phyloP scores from a whole-genome alignment of 2,888 invertebrate species.

The Cataglyphis livida region DNA sequence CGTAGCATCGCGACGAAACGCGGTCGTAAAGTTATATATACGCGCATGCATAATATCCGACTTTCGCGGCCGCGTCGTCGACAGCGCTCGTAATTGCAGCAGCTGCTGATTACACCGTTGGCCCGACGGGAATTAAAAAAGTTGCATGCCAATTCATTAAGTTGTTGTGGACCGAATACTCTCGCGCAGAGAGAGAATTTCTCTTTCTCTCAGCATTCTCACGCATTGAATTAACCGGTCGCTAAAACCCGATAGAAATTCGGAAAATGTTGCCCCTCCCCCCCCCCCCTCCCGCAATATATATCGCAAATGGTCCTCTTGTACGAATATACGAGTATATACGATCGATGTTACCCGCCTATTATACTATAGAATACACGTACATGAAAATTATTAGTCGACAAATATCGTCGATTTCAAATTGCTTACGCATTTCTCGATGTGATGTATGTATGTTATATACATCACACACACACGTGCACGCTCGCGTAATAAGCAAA shows the following conservation, averaged over 20 bases:
- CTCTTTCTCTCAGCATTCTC: background rate
- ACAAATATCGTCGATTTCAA: slow-evolving; percentile 15
- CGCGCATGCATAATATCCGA: slow-evolving; percentile 61
- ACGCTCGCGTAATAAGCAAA: background rate
- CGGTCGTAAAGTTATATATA: slow-evolving; percentile 60
- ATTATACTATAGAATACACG: background rate
- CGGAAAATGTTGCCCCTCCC: slow-evolving; percentile 14
- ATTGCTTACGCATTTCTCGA: slow-evolving; percentile 12
- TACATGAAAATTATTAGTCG: slow-evolving; percentile 23
- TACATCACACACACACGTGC: background rate
- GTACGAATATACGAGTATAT: slow-evolving; percentile 8
- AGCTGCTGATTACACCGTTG: slow-evolving; percentile 55
- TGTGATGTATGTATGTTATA: background rate
- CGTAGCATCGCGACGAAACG: slow-evolving; percentile 46
- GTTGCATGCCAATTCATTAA: slow-evolving; percentile 56
- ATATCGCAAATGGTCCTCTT: slow-evolving; percentile 3
- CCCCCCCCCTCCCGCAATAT: background rate
- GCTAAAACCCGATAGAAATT: slow-evolving; percentile 26
- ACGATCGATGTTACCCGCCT: slow-evolving; percentile 17
- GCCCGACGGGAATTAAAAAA: slow-evolving; percentile 61
- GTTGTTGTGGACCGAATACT: slow-evolving; percentile 38
- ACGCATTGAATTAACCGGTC: slow-evolving; percentile 37
- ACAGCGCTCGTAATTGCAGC: slow-evolving; percentile 54
- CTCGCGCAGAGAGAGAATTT: background rate
- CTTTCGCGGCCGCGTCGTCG: slow-evolving; percentile 38